Base-by-base conservation (phyloP, 2,888 invertebrate species). In the Copidosoma aretas region DNA sequence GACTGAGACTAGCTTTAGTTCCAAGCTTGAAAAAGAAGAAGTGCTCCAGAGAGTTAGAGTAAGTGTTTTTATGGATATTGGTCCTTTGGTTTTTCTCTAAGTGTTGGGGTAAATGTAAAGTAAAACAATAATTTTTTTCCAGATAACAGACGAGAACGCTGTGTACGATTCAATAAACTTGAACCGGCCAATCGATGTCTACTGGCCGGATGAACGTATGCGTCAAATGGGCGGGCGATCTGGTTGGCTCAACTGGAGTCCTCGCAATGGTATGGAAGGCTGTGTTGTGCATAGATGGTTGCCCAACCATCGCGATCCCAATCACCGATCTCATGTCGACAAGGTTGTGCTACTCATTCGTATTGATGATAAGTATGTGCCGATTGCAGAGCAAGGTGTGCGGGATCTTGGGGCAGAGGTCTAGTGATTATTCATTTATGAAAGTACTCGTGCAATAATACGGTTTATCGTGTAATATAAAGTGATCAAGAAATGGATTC, bases 251-350 rank as follows among this genome's bases (percentile, higher is more conserved):
- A 90, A 91, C 76, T 97, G 97, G 97, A 88, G 91, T 72, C 97
- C 97, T 0, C 88, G 90, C 74, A 90, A 91, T 17, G 97, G 97
- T 14, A 96, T 97, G 95, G 95, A 95, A 77, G 97, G 97, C 71
- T 88, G 92, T 88, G 93, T 95, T 64, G 95, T 97, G 14, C 97
- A 98, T 84, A 91, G 93, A 75, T 98, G 98, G 97, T 89, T 91
- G 49, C 98, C 97, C 0, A 93, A 92, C 84, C 97, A 98, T 85
- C 89, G 93, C 63, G 95, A 97, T 81, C 91, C 92, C 0, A 90
- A 90, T 75, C 90, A 91, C 67, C 89, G 97, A 21, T 97, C 97
- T 5, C 95, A 97, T 83, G 93, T 96, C 19, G 97, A 97, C 85
- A 91, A 94, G 77, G 94, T 92, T 62, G 94, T 98, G 70, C 87